Evolutionary conservation across 2,888 invertebrate species (phyloP).

Genomic region (Agonum fuliginosum): DNA sequence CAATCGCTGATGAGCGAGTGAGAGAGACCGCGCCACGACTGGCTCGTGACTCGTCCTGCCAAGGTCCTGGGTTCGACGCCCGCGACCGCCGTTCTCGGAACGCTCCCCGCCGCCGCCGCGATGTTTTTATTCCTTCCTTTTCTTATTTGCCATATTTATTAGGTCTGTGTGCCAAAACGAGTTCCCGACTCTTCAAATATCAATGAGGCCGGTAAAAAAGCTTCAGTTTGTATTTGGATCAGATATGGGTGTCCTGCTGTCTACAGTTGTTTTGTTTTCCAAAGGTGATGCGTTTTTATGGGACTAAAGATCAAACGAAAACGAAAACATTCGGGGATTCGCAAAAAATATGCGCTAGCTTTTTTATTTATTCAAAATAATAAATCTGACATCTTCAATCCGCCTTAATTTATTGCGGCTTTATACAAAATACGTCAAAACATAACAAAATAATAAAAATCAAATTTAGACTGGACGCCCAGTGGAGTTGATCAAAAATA

Average conservation of each 20-base stretch:
- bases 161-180: slow-evolving; percentile 54
- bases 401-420: background rate
- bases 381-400: background rate
- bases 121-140: slow-evolving; percentile 37
- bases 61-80: slow-evolving; percentile 58
- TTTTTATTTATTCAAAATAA: background rate
- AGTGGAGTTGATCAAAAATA: too few relatives aligned
- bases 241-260: slow-evolving; percentile 5
- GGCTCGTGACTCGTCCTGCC: slow-evolving; percentile 55
- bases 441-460: background rate
- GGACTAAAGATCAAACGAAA: background rate
- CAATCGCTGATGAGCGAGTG: background rate
- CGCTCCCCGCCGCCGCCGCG: slow-evolving; percentile 12
- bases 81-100: slow-evolving; percentile 53
- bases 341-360: background rate
- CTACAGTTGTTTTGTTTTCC: slow-evolving; percentile 11
- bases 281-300: background rate
- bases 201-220: slow-evolving; percentile 40
- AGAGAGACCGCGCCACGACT: background rate
- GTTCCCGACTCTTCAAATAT: slow-evolving; percentile 37
- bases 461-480: too few relatives aligned
- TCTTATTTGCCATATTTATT: slow-evolving; percentile 50
- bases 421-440: background rate
- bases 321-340: background rate
- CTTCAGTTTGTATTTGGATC: slow-evolving; percentile 39